phyloP scores from a whole-genome alignment of 2,888 invertebrate genomes.

The Anoncus sp. region DNA sequence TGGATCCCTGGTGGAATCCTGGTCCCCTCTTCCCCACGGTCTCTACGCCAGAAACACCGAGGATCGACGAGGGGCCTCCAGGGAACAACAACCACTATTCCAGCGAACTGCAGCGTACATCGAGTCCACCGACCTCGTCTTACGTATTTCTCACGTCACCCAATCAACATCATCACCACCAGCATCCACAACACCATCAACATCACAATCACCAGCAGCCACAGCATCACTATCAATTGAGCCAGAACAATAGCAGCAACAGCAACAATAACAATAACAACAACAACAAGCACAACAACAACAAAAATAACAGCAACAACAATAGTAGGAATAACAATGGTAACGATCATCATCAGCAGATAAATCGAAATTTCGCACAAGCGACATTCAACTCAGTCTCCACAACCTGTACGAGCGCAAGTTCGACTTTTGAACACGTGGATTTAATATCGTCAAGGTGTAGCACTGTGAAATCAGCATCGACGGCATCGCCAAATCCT shows the following conservation, averaged over 20 bases:
- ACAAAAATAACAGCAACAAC: slow-evolving; percentile 51
- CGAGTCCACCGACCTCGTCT: slow-evolving; percentile 59
- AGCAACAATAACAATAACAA: slow-evolving; percentile 61
- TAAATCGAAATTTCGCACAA: slow-evolving; percentile 63
- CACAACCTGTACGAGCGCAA: slow-evolving; percentile 63
- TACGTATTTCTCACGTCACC: slow-evolving; percentile 45
- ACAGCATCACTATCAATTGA: slow-evolving; percentile 53
- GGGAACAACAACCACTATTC: slow-evolving; percentile 75
- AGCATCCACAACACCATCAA: slow-evolving; percentile 64
- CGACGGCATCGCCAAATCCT: slow-evolving; percentile 52
- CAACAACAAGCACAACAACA: slow-evolving; percentile 59
- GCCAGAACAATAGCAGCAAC: slow-evolving; percentile 49
- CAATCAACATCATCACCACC: slow-evolving; percentile 57
- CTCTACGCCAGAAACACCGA: slow-evolving; percentile 78
- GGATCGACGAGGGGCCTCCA: slow-evolving; percentile 80
- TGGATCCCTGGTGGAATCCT: slow-evolving; percentile 82
- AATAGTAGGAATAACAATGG: slow-evolving; percentile 55
- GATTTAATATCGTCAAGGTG: slow-evolving; percentile 72
- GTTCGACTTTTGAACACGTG: slow-evolving; percentile 74
- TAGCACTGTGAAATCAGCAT: slow-evolving; percentile 62
- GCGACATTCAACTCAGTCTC: slow-evolving; percentile 65
- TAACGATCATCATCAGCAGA: slow-evolving; percentile 57
- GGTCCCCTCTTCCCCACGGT: slow-evolving; percentile 78
- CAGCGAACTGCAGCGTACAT: slow-evolving; percentile 63
- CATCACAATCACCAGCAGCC: slow-evolving; percentile 51